These are phyloP conservation scores for Melieria omissa DNA, from an alignment of 2,888 invertebrate genomes.

Conservation along the genomic window DNA sequence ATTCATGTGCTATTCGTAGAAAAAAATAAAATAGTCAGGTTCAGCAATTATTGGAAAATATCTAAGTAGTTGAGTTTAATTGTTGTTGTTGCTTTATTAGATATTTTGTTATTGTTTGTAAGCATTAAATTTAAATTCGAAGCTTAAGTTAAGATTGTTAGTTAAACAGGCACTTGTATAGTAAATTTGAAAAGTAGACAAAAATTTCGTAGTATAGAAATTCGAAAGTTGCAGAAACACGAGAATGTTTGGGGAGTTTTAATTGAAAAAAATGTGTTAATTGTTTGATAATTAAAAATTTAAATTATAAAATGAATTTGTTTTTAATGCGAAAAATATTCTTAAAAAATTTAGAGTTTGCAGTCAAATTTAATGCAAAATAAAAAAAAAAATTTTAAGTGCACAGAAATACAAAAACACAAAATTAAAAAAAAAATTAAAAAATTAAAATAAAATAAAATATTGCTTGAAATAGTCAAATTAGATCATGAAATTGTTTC, in stretches of 20 bases:
- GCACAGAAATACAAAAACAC: too few relatives aligned
- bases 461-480: too few relatives aligned
- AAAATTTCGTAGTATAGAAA: neutral
- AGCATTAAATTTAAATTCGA: constrained; percentile 41
- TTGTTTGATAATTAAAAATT: too few relatives aligned
- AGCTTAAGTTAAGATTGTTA: constrained; percentile 49
- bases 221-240: constrained; percentile 2
- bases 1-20: neutral
- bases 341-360: too few relatives aligned
- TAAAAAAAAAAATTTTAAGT: too few relatives aligned
- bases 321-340: too few relatives aligned
- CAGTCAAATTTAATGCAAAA: too few relatives aligned
- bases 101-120: neutral
- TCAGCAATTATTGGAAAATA: neutral
- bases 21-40: neutral
- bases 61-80: constrained; percentile 2
- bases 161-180: constrained; percentile 48
- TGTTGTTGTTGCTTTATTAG: neutral
- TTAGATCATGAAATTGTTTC: too few relatives aligned
- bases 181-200: constrained; percentile 6
- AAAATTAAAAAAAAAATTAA: too few relatives aligned
- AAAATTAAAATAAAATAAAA: too few relatives aligned
- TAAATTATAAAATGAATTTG: too few relatives aligned
- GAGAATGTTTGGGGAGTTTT: neutral
- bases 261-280: too few relatives aligned